Evolutionary conservation across 2,113 vertebrate species (phyloP).

Genomic region (Cyprinodon tularosa): DNA sequence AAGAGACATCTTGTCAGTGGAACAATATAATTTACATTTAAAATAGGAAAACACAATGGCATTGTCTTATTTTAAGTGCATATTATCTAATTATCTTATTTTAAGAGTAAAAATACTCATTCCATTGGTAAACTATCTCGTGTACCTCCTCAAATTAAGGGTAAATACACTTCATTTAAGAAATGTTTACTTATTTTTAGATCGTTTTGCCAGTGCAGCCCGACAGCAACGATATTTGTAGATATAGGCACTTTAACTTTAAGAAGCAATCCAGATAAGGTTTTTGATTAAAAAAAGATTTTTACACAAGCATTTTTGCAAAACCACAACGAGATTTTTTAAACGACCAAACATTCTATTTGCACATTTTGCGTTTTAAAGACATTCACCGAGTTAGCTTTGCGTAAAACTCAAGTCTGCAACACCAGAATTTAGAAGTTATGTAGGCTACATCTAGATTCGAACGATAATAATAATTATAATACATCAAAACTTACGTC

Average conservation of each 20-base stretch:
- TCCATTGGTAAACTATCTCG: no score
- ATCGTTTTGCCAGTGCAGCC: conserved; percentile 43
- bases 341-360: neutral
- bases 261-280: neutral
- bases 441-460: neutral
- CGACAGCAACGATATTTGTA: conserved; percentile 13
- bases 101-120: no score
- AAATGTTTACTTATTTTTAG: no score
- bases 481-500: neutral
- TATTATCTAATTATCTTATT: no score
- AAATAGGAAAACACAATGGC: no score
- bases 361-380: neutral
- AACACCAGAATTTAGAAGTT: neutral
- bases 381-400: neutral
- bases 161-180: no score
- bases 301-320: neutral
- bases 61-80: no score
- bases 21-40: no score
- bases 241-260: neutral
- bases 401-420: neutral
- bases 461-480: neutral
- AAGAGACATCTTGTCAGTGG: no score
- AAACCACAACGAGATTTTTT: neutral
- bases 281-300: neutral
- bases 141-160: no score